Conservation (phyloP, 2,113 vertebrate genomes). For the Scalopus aquaticus region DNA sequence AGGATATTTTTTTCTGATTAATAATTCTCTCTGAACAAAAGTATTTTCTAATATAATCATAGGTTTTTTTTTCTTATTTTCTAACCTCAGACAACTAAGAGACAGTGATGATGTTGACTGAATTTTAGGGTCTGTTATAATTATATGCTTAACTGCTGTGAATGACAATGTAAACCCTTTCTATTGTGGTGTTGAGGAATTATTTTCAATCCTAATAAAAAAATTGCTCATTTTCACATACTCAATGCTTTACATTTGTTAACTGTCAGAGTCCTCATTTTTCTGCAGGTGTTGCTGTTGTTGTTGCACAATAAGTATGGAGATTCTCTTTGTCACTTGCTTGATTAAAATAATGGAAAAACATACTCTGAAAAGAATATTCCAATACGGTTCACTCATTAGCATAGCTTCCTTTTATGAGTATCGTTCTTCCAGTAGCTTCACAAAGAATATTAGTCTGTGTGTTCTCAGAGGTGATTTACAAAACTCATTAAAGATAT, state of each 20-base stretch:
- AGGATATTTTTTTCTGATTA: constrained; percentile 81
- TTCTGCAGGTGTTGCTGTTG: constrained; percentile 70
- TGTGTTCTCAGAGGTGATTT: constrained; percentile 70
- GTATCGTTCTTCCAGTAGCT: constrained; percentile 51
- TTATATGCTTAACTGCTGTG: constrained; percentile 10
- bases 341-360: constrained; percentile 71
- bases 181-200: neutral
- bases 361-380: constrained; percentile 67
- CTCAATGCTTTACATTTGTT: constrained; percentile 52
- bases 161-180: constrained; percentile 24
- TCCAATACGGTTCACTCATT: constrained; percentile 71
- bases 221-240: constrained; percentile 48
- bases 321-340: constrained; percentile 77
- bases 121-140: constrained; percentile 20
- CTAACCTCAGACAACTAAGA: constrained; percentile 65
- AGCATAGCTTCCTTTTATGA: constrained; percentile 64
- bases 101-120: constrained; percentile 57
- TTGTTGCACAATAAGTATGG: constrained; percentile 62
- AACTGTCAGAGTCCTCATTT: constrained; percentile 67
- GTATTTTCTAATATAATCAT: constrained; percentile 69
- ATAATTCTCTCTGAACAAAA: constrained; percentile 80
- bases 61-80: neutral
- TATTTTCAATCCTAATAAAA: constrained; percentile 51
- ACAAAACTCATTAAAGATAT: constrained; percentile 76
- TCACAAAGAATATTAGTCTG: constrained; percentile 67